Evolutionary conservation across 1,140 invertebrate genomes (phyloP).

Genomic region (Bombus consobrinus): DNA sequence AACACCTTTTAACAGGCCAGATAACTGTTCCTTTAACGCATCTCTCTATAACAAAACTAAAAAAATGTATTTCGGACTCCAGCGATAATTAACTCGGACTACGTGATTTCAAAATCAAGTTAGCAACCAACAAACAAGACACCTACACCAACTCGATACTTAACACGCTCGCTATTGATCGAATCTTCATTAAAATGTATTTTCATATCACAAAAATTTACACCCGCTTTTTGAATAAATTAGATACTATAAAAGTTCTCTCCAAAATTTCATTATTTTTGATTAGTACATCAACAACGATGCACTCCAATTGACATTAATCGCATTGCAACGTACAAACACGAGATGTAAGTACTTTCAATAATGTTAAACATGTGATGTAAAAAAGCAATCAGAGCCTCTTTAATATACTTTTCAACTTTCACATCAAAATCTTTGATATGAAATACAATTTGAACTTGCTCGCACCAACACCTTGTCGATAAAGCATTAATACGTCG

Average conservation of each 20-base stretch:
- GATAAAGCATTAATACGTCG: no score
- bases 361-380: background rate
- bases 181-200: background rate
- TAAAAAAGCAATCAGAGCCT: no score
- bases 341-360: background rate
- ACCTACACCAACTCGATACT: background rate
- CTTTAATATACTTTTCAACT: no score
- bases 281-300: no score
- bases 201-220: background rate
- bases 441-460: no score
- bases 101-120: background rate
- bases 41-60: background rate
- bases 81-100: background rate
- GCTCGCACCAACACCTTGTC: no score
- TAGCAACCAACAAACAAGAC: background rate
- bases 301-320: rapidly evolving
- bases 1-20: background rate
- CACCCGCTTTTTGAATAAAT: background rate
- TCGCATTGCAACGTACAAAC: background rate
- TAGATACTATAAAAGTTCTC: background rate
- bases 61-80: background rate
- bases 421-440: no score
- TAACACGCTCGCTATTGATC: background rate
- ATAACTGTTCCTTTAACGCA: background rate
- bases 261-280: background rate